Evolutionary conservation across 2,113 vertebrate species (phyloP).

Genomic region (Callorhinus ursinus): DNA sequence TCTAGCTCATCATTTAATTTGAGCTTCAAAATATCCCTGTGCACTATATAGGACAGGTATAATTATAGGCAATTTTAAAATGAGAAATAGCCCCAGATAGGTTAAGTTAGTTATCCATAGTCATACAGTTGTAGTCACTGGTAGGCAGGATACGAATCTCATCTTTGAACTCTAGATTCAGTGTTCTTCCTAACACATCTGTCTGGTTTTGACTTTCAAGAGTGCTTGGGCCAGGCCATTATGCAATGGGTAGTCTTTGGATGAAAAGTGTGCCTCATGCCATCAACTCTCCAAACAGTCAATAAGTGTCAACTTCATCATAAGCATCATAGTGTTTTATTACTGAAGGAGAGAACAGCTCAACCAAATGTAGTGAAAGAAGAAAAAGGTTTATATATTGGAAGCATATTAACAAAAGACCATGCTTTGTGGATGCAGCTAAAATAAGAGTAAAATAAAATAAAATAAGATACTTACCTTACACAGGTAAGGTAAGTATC

Average conservation of each 20-base stretch:
- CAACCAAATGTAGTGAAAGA: neutral
- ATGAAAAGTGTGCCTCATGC: neutral
- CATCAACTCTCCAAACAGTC: neutral
- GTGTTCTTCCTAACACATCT: neutral
- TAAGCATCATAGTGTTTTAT: neutral
- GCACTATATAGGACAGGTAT: constrained; percentile 43
- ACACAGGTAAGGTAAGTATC: neutral
- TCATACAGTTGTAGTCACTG: neutral
- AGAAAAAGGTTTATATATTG: neutral
- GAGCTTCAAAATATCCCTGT: constrained; percentile 21
- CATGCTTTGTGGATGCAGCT: neutral
- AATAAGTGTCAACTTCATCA: neutral
- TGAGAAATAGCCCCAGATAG: neutral
- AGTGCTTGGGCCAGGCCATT: neutral
- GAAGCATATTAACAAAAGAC: neutral
- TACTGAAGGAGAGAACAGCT: neutral
- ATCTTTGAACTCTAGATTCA: neutral
- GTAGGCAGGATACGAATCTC: neutral
- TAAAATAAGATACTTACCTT: too few species aligned
- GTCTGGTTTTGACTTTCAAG: neutral
- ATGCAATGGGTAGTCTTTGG: neutral
- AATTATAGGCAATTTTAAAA: constrained; percentile 55
- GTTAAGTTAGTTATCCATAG: neutral
- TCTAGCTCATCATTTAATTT: constrained; percentile 51
- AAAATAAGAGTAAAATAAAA: neutral